Evolutionary conservation across 2,113 vertebrate species (phyloP).

Genomic region (Octodon degus): DNA sequence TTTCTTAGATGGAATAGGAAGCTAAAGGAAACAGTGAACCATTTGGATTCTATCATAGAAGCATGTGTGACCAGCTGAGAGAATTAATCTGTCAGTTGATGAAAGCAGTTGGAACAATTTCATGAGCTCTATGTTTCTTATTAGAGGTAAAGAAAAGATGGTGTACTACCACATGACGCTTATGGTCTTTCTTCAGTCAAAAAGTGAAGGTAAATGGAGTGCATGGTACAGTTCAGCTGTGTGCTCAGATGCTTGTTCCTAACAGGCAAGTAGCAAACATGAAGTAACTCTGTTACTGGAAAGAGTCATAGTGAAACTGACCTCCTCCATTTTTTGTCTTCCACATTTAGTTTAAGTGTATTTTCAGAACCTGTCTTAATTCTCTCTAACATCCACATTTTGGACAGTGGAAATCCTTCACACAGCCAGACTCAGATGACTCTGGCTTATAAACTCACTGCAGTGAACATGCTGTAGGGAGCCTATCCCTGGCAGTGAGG

Average conservation of each 20-base stretch:
- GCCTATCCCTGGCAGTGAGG: background rate
- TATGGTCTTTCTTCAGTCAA: background rate
- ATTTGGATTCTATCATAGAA: background rate
- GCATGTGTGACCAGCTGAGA: background rate
- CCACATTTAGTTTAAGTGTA: background rate
- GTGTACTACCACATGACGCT: background rate
- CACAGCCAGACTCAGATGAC: background rate
- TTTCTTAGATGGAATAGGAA: background rate
- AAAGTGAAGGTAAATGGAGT: background rate
- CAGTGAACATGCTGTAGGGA: background rate
- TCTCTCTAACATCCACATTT: background rate
- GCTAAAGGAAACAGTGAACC: background rate
- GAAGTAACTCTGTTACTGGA: background rate
- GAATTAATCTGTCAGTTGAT: background rate
- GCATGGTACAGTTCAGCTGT: background rate
- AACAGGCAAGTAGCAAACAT: background rate
- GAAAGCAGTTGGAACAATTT: background rate
- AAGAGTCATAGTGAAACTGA: background rate
- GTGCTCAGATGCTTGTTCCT: background rate
- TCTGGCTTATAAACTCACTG: background rate
- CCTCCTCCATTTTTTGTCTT: background rate
- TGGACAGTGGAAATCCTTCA: background rate
- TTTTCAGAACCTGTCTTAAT: slow-evolving; percentile 44
- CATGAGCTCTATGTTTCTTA: background rate
- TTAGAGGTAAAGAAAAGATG: background rate